Evolutionary conservation across 2,797 vertebrate genomes (phyloP).

Genomic region (Sylvilagus floridanus): DNA sequence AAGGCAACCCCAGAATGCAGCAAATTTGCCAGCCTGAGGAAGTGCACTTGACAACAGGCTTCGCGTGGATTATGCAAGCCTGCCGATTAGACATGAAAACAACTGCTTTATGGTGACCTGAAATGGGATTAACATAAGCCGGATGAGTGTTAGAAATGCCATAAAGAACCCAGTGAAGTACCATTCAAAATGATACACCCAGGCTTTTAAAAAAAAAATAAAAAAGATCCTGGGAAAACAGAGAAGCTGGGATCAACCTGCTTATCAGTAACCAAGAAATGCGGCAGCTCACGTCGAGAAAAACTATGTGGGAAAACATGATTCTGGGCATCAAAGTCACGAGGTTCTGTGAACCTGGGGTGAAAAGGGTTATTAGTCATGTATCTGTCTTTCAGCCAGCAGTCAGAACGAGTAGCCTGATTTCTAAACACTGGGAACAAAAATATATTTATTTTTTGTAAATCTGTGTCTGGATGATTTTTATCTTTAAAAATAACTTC

Average conservation of each 20-base stretch:
- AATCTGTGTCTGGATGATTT: constrained; percentile 59
- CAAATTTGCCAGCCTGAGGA: constrained; percentile 20
- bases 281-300: constrained; percentile 53
- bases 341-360: not conserved
- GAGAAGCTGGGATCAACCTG: constrained; percentile 66
- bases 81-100: constrained; percentile 72
- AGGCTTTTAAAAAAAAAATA: constrained; percentile 40
- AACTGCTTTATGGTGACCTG: constrained; percentile 75
- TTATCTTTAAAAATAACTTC: constrained; percentile 68
- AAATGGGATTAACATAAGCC: constrained; percentile 78
- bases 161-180: constrained; percentile 73
- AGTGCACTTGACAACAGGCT: constrained; percentile 52
- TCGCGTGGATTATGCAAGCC: constrained; percentile 66
- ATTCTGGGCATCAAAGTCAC: constrained; percentile 55
- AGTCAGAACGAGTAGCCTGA: not conserved
- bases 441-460: constrained; percentile 56
- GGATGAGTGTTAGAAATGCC: constrained; percentile 74
- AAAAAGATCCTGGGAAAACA: constrained; percentile 68
- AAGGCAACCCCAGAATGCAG: not conserved
- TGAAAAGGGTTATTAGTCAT: constrained; percentile 54
- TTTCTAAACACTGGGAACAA: constrained; percentile 59
- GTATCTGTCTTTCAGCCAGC: constrained; percentile 35
- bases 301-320: constrained; percentile 66
- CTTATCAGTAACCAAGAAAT: constrained; percentile 70
- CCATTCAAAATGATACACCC: constrained; percentile 73